phyloP scores from a whole-genome alignment of 1,140 invertebrate species.

The Limonius californicus region DNA sequence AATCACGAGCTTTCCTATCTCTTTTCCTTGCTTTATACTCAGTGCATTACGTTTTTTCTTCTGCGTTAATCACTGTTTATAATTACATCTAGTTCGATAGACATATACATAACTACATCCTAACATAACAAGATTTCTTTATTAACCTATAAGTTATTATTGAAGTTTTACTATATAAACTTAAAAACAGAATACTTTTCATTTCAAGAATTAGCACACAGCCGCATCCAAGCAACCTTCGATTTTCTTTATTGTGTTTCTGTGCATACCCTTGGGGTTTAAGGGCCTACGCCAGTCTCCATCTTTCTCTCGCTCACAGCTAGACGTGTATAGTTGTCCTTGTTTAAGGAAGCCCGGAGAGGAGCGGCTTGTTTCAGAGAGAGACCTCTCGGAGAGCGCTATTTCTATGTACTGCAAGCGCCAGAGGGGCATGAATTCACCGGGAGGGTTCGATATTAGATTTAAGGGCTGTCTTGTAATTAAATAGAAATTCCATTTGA shows the following conservation, averaged over 20 bases:
- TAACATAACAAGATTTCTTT: no score
- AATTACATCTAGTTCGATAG: no score
- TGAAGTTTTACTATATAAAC: no score
- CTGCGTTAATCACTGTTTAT: no score
- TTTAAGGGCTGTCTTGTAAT: constrained; percentile 3
- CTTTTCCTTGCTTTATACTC: no score
- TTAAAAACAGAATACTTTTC: no score
- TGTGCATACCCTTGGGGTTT: not conserved
- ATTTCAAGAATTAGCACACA: not conserved
- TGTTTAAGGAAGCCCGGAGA: not conserved
- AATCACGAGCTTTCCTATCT: no score
- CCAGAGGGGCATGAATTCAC: not conserved
- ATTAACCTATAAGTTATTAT: no score
- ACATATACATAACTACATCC: no score
- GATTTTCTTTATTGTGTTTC: constrained; percentile 10
- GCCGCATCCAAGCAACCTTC: not conserved
- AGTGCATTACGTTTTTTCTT: no score
- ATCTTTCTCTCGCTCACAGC: not conserved
- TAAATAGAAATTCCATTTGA: constrained; percentile 8
- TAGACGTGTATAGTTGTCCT: not conserved
- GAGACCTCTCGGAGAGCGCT: not conserved
- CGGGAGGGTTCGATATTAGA: constrained; percentile 2
- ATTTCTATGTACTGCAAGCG: not conserved
- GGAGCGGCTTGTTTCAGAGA: not conserved
- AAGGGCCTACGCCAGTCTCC: not conserved